Conservation (phyloP, 1,140 invertebrate genomes). For the Pissodes strobi region DNA sequence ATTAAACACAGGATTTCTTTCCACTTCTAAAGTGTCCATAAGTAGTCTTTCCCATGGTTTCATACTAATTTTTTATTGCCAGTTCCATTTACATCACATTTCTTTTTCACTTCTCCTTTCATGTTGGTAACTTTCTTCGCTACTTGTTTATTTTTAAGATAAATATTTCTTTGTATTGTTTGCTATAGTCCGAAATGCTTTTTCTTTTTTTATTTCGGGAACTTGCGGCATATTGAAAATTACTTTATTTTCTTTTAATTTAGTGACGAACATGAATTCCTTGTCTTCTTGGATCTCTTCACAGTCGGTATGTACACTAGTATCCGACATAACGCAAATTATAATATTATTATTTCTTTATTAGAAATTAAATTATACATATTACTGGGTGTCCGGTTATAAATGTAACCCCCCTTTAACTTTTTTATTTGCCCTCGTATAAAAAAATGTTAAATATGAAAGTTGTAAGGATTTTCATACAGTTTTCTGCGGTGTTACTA, state of each 20-base stretch:
- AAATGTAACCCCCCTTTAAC: no score
- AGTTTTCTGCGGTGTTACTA: no score
- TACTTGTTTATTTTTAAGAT: constrained; percentile 2
- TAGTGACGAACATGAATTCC: not conserved
- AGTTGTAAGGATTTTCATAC: no score
- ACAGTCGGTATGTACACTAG: not conserved
- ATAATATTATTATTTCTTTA: not conserved
- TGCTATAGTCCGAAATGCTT: no score
- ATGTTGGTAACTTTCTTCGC: constrained; percentile 11
- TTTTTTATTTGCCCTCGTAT: no score
- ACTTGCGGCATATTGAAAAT: no score
- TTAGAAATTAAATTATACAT: not conserved
- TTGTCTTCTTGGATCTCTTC: not conserved
- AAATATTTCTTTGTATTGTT: no score
- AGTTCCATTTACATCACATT: constrained; percentile 6
- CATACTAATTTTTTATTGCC: not conserved
- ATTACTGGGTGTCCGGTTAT: no score
- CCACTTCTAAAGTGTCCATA: not conserved
- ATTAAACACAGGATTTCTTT: constrained; percentile 1
- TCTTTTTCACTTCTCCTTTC: constrained; percentile 10
- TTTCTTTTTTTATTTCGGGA: no score
- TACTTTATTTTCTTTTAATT: no score
- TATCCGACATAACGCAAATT: no score
- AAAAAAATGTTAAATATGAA: no score
- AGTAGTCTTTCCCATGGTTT: constrained; percentile 10